Base-by-base conservation (phyloP, 2,888 invertebrate genomes). In the Drosophila neotestacea region DNA sequence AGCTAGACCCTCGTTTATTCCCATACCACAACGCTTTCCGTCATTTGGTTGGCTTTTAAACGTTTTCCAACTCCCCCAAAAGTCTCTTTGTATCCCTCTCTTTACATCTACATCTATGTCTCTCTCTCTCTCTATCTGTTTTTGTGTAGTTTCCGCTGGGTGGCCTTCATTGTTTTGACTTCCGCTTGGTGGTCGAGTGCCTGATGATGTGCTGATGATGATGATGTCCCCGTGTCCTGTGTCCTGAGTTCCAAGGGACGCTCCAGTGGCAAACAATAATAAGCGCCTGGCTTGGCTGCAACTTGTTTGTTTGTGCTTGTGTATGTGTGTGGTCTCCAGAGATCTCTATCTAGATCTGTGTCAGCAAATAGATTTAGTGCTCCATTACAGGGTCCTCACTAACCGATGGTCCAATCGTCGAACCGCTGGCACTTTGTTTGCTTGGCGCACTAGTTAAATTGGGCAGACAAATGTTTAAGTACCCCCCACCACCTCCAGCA, bases 261-360 rank as follows among this genome's bases (percentile, higher is more conserved):
- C 71, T 79, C 50, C 73, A 79, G 48, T 74, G 73, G 64, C 88
- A 85, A 85, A 87, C 79, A 81, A 87, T 85, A 87, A 84, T 81
- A 84, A 81, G 85, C 85, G 75, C 66, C 66, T 47, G 54, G 41
- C 62, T 63, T 69, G 56, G 47, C 52, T 77, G 77, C 85, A 73
- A 67, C 72, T 77, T 71, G 81, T 81, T 79, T 76, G 79, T 66
- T 55, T 66, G 54, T 66, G 50, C 47, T 59, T 62, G 41, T 51
- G 54, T 39, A 50, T 22, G 41, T 51, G 54, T 39, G 60, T 60
- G 60, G 30, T 42, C 64, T 68, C 67, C 58, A 73, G 64, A 73
- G 68, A 75, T 75, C 68, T 51, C 69, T 63, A 73, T 77, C 69
- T 58, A 70, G 54, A 66, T 79, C 70, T 70, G 67, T 77, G 75